Evolutionary conservation across 2,113 vertebrate species (phyloP).

Genomic region (Etheostoma cragini): DNA sequence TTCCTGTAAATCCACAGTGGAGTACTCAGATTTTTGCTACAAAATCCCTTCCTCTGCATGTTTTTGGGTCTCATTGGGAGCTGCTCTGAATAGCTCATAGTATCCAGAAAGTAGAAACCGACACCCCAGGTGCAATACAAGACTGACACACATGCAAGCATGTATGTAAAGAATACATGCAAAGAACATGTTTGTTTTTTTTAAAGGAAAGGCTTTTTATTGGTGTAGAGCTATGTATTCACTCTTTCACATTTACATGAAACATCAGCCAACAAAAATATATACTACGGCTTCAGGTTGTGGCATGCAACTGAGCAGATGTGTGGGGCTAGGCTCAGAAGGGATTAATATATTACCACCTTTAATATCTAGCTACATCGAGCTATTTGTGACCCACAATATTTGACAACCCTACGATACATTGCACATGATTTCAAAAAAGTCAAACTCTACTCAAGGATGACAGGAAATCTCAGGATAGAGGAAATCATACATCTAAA

Average conservation of each 20-base stretch:
- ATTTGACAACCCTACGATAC: no score
- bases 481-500: no score
- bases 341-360: no score
- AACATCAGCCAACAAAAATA: slow-evolving; percentile 9
- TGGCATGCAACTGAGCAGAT: no score
- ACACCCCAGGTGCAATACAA: slow-evolving; percentile 80
- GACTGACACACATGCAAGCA: slow-evolving; percentile 61
- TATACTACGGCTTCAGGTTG: no score
- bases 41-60: slow-evolving; percentile 25
- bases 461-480: no score
- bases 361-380: no score
- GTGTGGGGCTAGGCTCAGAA: no score
- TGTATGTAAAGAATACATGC: slow-evolving; percentile 30
- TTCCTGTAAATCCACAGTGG: neutral
- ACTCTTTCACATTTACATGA: slow-evolving; percentile 4
- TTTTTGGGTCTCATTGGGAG: slow-evolving; percentile 33
- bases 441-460: no score
- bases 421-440: no score
- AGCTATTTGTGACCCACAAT: no score
- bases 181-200: slow-evolving; percentile 26
- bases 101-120: slow-evolving; percentile 55
- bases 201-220: neutral
- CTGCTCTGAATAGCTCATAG: slow-evolving; percentile 48
- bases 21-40: slow-evolving; percentile 28
- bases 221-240: slow-evolving; percentile 5